A percentile compares a stretch with the other conserved stretches of the same genome.
Evolutionary conservation across 2,888 invertebrate species (phyloP).

Genomic region (Drosophila engyochracea): DNA sequence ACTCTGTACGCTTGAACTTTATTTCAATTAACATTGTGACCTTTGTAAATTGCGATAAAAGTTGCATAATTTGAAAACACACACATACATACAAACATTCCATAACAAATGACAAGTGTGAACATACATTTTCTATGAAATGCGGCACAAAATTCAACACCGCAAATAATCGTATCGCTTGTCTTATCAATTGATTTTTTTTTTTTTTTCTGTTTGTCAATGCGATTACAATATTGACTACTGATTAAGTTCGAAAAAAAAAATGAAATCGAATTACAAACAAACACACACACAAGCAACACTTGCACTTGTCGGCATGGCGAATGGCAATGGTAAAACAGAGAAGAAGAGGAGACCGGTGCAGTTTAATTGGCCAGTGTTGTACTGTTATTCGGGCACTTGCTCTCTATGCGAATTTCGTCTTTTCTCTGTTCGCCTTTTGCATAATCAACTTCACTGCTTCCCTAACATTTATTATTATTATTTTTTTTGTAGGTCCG

Average conservation of each 20-base stretch:
- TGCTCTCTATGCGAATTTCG: conserved; percentile 13
- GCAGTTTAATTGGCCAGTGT: conserved; percentile 14
- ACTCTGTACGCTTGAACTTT: conserved; percentile 40
- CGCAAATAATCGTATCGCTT: conserved; percentile 37
- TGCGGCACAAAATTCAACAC: conserved; percentile 8
- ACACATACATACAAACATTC: background rate
- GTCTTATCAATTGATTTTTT: conserved; percentile 40
- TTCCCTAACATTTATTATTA: conserved; percentile 7
- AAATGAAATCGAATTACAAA: conserved; percentile 7
- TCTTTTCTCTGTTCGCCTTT: conserved; percentile 8
- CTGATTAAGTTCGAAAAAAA: conserved; percentile 37
- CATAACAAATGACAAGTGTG: conserved; percentile 24
- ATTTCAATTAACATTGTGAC: conserved; percentile 67
- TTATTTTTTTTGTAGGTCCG: conserved; percentile 17
- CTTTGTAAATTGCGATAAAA: conserved; percentile 65
- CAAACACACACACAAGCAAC: background rate
- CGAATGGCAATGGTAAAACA: conserved; percentile 23
- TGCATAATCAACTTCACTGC: conserved; percentile 37
- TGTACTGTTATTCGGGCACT: background rate
- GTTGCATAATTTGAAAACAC: conserved; percentile 47
- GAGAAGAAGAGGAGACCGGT: conserved; percentile 12
- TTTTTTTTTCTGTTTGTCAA: conserved; percentile 37
- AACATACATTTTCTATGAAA: conserved; percentile 22
- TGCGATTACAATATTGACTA: conserved; percentile 43
- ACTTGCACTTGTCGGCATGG: background rate